phyloP scores from a whole-genome alignment of 2,797 vertebrate species.

The Todus mexicanus region DNA sequence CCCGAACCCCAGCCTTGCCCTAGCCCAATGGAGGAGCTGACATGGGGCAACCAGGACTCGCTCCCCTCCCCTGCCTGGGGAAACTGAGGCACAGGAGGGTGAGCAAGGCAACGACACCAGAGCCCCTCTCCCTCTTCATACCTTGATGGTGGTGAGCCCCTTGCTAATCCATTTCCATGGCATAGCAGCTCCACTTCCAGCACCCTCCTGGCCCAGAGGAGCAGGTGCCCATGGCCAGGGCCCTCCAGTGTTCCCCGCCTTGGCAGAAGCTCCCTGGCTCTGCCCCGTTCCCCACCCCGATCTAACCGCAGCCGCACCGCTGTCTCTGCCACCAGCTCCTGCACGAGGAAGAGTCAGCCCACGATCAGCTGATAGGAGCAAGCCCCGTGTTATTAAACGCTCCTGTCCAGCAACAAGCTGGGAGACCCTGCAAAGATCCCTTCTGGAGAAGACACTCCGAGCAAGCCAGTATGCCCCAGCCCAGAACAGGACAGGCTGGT shows the following conservation, averaged over 20 bases:
- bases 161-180: conserved; percentile 51
- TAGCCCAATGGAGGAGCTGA: background rate
- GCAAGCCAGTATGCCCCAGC: background rate
- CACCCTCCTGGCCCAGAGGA: background rate
- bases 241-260: background rate
- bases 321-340: background rate
- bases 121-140: background rate
- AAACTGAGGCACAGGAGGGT: background rate
- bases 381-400: conserved; percentile 37
- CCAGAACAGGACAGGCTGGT: background rate
- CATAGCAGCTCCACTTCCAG: background rate
- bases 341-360: conserved; percentile 64
- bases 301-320: background rate
- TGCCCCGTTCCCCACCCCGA: background rate
- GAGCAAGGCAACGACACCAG: background rate
- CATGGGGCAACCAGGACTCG: background rate
- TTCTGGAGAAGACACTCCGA: background rate
- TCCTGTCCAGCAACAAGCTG: background rate
- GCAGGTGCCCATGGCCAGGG: rapidly evolving
- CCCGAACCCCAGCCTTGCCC: background rate
- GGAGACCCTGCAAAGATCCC: background rate
- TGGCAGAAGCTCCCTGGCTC: background rate
- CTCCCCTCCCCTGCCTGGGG: rapidly evolving
- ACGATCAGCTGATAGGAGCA: conserved; percentile 74
- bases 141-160: background rate